Conservation (phyloP, 2,113 vertebrate species). For the Paracanthobrama guichenoti region DNA sequence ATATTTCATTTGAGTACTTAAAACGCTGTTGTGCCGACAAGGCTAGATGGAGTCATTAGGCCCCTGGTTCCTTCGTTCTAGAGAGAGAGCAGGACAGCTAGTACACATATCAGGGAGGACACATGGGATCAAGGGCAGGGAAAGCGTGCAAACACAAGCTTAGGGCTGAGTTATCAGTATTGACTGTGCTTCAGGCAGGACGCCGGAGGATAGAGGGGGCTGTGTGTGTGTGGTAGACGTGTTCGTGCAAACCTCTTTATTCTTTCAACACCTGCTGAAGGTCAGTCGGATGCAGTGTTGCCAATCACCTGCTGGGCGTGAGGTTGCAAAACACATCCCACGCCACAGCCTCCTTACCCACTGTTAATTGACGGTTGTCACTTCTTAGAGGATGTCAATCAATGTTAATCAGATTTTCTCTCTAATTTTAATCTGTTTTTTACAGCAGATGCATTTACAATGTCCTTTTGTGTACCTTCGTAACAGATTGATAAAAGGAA, state of each 20-base stretch:
- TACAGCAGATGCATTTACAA: conserved; percentile 44
- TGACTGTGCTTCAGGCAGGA: conserved; percentile 59
- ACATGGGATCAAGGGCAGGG: conserved; percentile 27
- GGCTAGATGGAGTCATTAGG: conserved; percentile 75
- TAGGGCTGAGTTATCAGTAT: conserved; percentile 72
- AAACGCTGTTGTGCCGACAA: conserved; percentile 72
- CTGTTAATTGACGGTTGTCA: conserved; percentile 47
- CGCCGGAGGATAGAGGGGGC: conserved; percentile 27
- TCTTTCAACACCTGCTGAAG: conserved; percentile 38
- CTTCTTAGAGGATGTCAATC: conserved; percentile 52
- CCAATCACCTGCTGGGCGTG: conserved; percentile 53
- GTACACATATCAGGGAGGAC: conserved; percentile 16
- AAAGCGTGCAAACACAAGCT: conserved; percentile 68
- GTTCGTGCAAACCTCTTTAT: conserved; percentile 34
- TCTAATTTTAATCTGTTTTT: conserved; percentile 30
- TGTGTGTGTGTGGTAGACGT: conserved; percentile 23
- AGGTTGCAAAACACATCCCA: conserved; percentile 26
- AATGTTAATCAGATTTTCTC: conserved; percentile 57
- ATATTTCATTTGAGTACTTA: conserved; percentile 76
- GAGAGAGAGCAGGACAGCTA: conserved; percentile 35
- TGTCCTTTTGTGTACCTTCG: conserved; percentile 32
- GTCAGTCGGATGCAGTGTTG: conserved; percentile 29
- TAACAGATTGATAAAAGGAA: conserved; percentile 41
- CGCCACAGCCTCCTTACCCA: conserved; percentile 13
- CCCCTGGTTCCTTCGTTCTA: conserved; percentile 62